Conservation (phyloP, 2,113 vertebrate species). For the Poicephalus gulielmi region DNA sequence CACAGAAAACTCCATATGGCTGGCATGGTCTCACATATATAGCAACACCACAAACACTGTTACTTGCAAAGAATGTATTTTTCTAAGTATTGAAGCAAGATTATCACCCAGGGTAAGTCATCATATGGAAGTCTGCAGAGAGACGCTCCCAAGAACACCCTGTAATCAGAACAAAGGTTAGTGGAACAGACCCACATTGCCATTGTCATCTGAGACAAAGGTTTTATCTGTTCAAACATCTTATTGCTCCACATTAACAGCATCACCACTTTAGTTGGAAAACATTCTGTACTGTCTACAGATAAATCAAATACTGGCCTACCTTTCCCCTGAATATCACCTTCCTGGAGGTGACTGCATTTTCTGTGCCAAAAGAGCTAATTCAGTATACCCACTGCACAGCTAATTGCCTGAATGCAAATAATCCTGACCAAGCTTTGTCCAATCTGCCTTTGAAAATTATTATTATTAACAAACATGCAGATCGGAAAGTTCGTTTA, state of each 20-base stretch:
- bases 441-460: not conserved
- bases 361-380: not conserved
- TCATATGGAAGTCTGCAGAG: not conserved
- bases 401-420: not conserved
- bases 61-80: not conserved
- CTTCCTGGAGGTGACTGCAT: not conserved
- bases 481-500: not conserved
- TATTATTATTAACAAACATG: not conserved
- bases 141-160: constrained; percentile 59
- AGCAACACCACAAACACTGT: not conserved
- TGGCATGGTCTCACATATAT: not conserved
- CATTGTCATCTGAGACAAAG: constrained; percentile 30
- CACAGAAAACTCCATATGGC: not conserved
- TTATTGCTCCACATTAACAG: not conserved
- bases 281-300: not conserved
- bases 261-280: not conserved
- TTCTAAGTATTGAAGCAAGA: not conserved
- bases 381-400: not conserved
- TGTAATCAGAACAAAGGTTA: constrained; percentile 48
- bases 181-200: constrained; percentile 15
- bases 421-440: not conserved
- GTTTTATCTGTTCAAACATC: constrained; percentile 2
- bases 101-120: not conserved
- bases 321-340: constrained; percentile 10
- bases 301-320: not conserved